Percentiles rank a stretch among this genome's conserved stretches.
Conservation (phyloP, 35 echinoderm and acorn worm species). For the Lytechinus variegatus region DNA sequence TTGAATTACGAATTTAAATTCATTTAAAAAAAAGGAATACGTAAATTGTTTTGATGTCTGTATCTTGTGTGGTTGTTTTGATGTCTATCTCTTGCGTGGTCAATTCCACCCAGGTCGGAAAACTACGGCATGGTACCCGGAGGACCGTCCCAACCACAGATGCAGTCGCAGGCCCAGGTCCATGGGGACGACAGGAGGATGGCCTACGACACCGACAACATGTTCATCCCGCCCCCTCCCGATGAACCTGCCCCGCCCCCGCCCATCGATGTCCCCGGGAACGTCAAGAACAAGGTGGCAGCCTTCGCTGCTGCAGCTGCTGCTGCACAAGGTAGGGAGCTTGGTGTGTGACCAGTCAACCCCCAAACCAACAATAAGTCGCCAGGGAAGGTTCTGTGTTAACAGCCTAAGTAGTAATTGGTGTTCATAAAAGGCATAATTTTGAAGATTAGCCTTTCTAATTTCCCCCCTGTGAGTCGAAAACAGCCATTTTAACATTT, state of each 20-base stretch:
- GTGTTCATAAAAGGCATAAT: too few species aligned
- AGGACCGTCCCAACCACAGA: background rate
- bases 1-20: too few species aligned
- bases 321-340: conserved; percentile 69
- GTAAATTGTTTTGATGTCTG: too few species aligned
- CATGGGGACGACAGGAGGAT: background rate
- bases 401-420: too few species aligned
- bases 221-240: conserved; percentile 82
- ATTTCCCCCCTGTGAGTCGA: too few species aligned
- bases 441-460: too few species aligned
- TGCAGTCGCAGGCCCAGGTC: conserved; percentile 28
- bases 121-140: background rate
- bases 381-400: too few species aligned
- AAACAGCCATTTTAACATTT: too few species aligned
- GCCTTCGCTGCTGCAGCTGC: conserved; percentile 83
- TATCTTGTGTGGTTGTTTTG: too few species aligned
- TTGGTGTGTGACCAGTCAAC: background rate
- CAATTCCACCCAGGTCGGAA: background rate
- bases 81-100: background rate
- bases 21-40: too few species aligned
- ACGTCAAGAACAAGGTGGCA: conserved; percentile 92
- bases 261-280: conserved; percentile 47
- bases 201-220: conserved; percentile 52
- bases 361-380: too few species aligned
- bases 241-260: conserved; percentile 68